Conservation (phyloP, 2,888 invertebrate genomes). For the Drosophila meridionalis region DNA sequence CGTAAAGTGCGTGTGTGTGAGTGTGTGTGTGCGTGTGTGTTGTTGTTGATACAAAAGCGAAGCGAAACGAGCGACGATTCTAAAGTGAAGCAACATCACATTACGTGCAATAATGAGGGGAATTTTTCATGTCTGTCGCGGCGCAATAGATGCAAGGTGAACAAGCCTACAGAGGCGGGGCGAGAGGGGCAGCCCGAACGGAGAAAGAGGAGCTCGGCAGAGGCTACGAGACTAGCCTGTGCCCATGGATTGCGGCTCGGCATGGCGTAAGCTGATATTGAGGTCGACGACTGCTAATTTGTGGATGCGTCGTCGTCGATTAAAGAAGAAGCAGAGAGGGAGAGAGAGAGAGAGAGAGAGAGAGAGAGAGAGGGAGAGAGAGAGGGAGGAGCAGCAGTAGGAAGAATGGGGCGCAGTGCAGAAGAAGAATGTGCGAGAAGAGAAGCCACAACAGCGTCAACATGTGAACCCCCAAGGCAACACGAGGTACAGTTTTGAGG, state of each 20-base stretch:
- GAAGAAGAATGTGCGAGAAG: constrained; percentile 40
- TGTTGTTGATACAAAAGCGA: constrained; percentile 38
- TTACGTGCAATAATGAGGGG: constrained; percentile 70
- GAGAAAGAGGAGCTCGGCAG: background rate
- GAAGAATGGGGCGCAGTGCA: background rate
- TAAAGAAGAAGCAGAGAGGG: constrained; percentile 10
- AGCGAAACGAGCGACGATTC: constrained; percentile 62
- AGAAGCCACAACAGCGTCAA: constrained; percentile 69
- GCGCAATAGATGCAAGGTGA: constrained; percentile 45
- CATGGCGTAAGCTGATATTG: constrained; percentile 77
- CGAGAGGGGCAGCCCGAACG: background rate
- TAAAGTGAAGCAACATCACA: constrained; percentile 77
- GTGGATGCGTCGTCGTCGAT: constrained; percentile 58
- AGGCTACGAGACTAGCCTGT: constrained; percentile 20
- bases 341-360: constrained; percentile 5
- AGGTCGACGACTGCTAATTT: constrained; percentile 81
- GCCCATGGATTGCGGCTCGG: constrained; percentile 49
- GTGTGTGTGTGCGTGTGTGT: constrained; percentile 3
- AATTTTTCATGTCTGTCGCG: constrained; percentile 55
- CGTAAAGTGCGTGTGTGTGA: constrained; percentile 12
- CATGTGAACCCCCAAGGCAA: constrained; percentile 29
- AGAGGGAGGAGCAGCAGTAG: constrained; percentile 2
- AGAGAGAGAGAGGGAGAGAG: background rate
- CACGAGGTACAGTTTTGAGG: constrained; percentile 68
- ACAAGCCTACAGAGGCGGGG: background rate